Percentiles rank a stretch among this genome's conserved stretches.
Evolutionary conservation across 2,113 vertebrate species (phyloP).

Genomic region (Saccopteryx bilineata): DNA sequence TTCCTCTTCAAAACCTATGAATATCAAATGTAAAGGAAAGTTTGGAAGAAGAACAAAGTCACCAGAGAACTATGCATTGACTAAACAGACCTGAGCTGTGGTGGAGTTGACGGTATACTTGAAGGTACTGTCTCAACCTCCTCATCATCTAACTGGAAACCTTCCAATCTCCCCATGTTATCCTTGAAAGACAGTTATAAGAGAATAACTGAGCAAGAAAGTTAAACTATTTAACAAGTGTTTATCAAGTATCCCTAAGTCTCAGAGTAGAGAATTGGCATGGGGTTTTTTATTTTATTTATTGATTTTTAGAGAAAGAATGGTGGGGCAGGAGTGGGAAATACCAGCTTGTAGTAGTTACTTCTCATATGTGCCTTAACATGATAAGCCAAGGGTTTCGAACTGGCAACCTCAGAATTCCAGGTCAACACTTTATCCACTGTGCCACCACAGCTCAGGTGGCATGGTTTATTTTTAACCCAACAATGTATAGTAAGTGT

Average conservation of each 20-base stretch:
- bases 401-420: no score
- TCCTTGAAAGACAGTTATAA: not conserved
- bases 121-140: not conserved
- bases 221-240: not conserved
- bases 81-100: not conserved
- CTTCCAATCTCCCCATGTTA: not conserved
- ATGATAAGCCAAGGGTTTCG: no score
- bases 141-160: not conserved
- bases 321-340: no score
- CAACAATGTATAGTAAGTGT: not conserved
- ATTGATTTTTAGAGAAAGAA: no score
- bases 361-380: no score
- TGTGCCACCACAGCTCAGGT: no score
- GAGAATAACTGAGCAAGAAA: conserved; percentile 4
- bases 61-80: not conserved
- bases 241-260: not conserved
- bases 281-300: not conserved
- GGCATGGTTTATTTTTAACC: not conserved
- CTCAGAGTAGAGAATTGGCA: not conserved
- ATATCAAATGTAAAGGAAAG: conserved; percentile 24
- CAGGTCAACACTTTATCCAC: no score
- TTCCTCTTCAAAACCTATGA: conserved; percentile 14
- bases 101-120: not conserved
- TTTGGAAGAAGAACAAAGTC: conserved; percentile 20
- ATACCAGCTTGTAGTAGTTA: no score